Evolutionary conservation across 64 coral and sea anemone species (phyloP).

Genomic region (Actinia tenebrosa): DNA sequence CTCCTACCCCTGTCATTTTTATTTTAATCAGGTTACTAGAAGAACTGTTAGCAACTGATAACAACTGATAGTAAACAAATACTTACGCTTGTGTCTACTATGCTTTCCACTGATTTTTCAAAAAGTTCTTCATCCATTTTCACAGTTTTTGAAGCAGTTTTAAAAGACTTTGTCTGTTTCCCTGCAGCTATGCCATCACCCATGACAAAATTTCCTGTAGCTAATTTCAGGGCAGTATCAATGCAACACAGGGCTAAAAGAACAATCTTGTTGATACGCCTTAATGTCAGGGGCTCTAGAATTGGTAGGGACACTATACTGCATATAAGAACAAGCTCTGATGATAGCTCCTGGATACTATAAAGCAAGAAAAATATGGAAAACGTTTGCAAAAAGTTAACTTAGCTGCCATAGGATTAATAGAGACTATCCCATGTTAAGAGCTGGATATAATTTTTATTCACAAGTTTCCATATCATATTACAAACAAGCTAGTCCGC

Average conservation of each 20-base stretch:
- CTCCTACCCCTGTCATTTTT: too few relatives aligned
- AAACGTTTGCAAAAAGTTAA: not conserved
- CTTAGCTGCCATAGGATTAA: too few relatives aligned
- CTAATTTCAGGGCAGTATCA: constrained; percentile 77
- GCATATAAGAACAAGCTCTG: constrained; percentile 75
- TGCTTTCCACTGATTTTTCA: constrained; percentile 70
- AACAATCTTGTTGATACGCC: constrained; percentile 77
- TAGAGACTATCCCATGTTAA: too few relatives aligned
- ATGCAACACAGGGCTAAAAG: constrained; percentile 71
- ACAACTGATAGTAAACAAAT: not conserved
- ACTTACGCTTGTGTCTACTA: constrained; percentile 92
- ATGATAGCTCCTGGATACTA: constrained; percentile 83
- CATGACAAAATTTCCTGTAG: constrained; percentile 66
- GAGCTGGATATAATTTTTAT: too few relatives aligned
- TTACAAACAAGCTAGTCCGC: too few relatives aligned
- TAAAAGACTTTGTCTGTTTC: not conserved
- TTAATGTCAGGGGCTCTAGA: constrained; percentile 68
- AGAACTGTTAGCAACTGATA: too few relatives aligned
- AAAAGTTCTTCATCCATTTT: constrained; percentile 64
- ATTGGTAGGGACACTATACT: constrained; percentile 87
- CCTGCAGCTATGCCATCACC: constrained; percentile 45
- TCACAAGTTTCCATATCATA: too few relatives aligned
- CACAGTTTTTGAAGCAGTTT: not conserved
- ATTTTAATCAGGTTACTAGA: too few relatives aligned
- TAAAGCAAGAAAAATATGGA: not conserved